Evolutionary conservation across 2,113 vertebrate genomes (phyloP).

Genomic region (Anhinga rufa): DNA sequence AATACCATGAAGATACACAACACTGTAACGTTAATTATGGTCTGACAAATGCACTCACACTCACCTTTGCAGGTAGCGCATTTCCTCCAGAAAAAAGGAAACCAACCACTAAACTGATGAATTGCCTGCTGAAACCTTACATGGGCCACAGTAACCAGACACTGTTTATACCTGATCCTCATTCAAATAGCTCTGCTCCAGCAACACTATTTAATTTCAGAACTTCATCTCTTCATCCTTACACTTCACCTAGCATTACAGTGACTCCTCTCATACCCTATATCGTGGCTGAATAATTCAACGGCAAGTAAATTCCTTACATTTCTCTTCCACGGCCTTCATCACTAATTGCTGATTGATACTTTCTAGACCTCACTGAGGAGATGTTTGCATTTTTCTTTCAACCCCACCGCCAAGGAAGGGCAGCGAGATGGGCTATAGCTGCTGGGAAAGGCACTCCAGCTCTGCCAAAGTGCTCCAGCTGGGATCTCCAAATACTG

Average conservation of each 20-base stretch:
- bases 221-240: background rate
- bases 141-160: background rate
- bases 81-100: background rate
- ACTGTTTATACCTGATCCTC: background rate
- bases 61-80: background rate
- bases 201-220: background rate
- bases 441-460: background rate
- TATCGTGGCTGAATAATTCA: background rate
- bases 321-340: background rate
- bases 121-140: background rate
- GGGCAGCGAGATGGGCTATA: background rate
- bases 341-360: background rate
- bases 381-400: background rate
- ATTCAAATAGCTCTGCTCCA: background rate
- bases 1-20: background rate
- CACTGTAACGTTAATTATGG: background rate
- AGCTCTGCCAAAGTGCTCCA: background rate
- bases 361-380: background rate
- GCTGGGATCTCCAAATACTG: background rate
- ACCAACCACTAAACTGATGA: background rate
- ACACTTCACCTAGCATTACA: background rate
- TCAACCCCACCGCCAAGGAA: background rate
- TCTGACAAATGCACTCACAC: background rate
- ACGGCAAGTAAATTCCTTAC: background rate
- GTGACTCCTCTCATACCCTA: background rate